Conservation (phyloP, 2,888 invertebrate genomes). For the Andricus curvator region DNA sequence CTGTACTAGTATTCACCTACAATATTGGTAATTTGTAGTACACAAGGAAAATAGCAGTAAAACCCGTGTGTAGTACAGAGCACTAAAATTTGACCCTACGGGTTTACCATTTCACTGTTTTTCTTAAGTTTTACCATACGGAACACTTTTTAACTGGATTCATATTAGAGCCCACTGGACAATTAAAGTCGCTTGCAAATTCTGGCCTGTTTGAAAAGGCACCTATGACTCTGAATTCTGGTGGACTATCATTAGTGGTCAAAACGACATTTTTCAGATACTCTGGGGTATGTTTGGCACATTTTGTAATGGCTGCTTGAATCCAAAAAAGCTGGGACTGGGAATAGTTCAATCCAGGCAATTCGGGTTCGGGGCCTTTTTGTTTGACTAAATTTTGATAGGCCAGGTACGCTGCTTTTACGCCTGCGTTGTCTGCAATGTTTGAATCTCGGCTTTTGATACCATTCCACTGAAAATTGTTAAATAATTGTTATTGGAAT, state of each 20-base stretch:
- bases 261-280: conserved; percentile 84
- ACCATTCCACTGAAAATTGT: conserved; percentile 86
- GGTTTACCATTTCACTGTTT: no score
- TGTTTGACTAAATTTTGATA: conserved; percentile 76
- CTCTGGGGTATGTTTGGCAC: conserved; percentile 81
- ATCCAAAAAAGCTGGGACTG: conserved; percentile 80
- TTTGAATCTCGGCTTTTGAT: conserved; percentile 92
- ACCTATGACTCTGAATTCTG: conserved; percentile 82
- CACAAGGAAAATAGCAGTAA: no score
- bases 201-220: conserved; percentile 81
- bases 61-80: no score
- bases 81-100: no score
- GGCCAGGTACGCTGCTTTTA: conserved; percentile 92
- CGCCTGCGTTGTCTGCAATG: conserved; percentile 95
- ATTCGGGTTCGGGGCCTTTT: no score
- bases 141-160: conserved; percentile 77
- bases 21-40: no score
- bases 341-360: no score
- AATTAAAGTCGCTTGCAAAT: conserved; percentile 82
- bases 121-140: conserved; percentile 7
- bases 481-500: not conserved
- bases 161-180: conserved; percentile 81
- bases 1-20: no score
- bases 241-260: conserved; percentile 89
- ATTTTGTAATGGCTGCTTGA: conserved; percentile 82